Evolutionary conservation across 2,888 invertebrate genomes (phyloP).

Genomic region (Eupithecia exiguata): DNA sequence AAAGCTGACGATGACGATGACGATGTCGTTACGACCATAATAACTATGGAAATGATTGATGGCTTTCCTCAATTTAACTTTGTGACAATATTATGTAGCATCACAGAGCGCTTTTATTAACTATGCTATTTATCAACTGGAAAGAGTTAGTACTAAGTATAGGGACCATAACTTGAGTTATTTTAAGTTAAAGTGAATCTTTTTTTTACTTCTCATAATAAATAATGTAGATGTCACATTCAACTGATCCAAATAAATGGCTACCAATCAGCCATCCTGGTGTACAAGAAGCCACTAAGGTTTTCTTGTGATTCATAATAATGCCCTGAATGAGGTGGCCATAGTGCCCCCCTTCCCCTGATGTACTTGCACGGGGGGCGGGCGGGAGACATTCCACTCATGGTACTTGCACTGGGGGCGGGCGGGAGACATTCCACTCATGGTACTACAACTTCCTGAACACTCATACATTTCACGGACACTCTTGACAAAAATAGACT

Average conservation of each 20-base stretch:
- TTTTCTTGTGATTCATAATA: not conserved
- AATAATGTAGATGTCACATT: too few species aligned
- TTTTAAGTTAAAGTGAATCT: not conserved
- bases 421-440: slow-evolving; percentile 20
- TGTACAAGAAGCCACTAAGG: not conserved
- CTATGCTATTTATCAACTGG: not conserved
- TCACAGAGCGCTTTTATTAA: not conserved
- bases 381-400: not conserved
- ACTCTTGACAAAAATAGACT: slow-evolving; percentile 4
- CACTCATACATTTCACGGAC: slow-evolving; percentile 13
- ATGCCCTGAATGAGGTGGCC: not conserved
- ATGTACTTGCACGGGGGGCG: not conserved
- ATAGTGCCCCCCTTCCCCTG: not conserved
- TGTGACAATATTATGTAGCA: not conserved
- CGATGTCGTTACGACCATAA: not conserved
- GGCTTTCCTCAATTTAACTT: not conserved
- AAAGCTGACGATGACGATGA: too few species aligned
- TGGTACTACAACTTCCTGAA: slow-evolving; percentile 36
- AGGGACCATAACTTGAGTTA: not conserved
- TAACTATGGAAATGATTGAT: not conserved
- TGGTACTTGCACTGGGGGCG: not conserved
- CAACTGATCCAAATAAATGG: too few species aligned
- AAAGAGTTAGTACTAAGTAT: not conserved
- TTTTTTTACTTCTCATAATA: not conserved
- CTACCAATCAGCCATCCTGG: too few species aligned